phyloP scores from a whole-genome alignment of 2,888 invertebrate genomes.

The Rhagonycha lutea region DNA sequence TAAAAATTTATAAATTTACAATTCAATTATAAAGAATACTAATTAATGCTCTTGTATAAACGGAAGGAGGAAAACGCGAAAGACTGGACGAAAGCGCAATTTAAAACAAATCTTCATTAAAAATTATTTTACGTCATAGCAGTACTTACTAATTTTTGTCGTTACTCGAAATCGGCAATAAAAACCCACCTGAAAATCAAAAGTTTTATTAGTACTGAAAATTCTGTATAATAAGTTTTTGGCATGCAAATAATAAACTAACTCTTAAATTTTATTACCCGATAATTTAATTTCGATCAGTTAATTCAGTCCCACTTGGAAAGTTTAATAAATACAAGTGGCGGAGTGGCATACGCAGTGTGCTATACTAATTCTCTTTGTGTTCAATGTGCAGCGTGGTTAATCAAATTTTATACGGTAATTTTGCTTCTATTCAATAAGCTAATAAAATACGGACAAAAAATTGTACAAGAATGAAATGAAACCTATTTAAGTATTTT shows the following conservation, averaged over 20 bases:
- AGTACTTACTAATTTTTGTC: background rate
- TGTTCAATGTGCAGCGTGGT: background rate
- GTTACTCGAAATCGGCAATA: background rate
- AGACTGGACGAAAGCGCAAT: background rate
- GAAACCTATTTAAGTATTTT: background rate
- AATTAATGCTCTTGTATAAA: background rate
- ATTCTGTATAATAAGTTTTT: background rate
- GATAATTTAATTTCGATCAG: background rate
- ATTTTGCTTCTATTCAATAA: background rate
- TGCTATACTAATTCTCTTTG: background rate
- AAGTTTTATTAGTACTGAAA: background rate
- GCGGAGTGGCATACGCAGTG: background rate
- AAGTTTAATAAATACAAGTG: background rate
- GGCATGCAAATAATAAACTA: background rate
- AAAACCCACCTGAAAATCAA: background rate
- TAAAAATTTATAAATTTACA: background rate
- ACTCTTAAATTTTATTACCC: background rate
- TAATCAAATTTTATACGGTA: background rate
- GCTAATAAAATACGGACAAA: background rate
- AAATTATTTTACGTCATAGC: background rate
- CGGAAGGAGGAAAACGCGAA: background rate
- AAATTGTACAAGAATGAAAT: background rate
- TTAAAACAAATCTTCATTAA: background rate
- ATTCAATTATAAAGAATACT: background rate
- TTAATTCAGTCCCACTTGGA: background rate